Conservation (phyloP, 2,113 vertebrate genomes). For the Thunnus thynnus region DNA sequence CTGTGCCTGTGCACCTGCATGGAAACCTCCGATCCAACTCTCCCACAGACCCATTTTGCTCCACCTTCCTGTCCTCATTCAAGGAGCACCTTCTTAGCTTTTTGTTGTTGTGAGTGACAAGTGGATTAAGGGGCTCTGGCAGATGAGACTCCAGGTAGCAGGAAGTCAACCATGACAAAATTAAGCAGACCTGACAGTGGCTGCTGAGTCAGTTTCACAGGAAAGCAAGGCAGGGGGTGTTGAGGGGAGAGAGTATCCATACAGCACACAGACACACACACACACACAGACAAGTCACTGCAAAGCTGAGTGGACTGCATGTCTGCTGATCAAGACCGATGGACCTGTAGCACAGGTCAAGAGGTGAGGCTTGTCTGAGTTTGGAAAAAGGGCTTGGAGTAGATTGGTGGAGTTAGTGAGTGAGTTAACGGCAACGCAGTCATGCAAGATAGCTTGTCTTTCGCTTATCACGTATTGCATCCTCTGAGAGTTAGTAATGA, state of each 20-base stretch:
- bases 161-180: constrained; percentile 80
- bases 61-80: constrained; percentile 56
- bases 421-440: constrained; percentile 21
- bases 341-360: constrained; percentile 60
- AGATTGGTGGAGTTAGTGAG: constrained; percentile 19
- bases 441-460: constrained; percentile 26
- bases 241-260: constrained; percentile 36
- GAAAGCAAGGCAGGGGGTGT: constrained; percentile 53
- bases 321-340: constrained; percentile 63
- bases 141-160: constrained; percentile 64
- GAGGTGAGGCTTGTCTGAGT: constrained; percentile 32
- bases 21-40: constrained; percentile 21
- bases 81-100: constrained; percentile 65
- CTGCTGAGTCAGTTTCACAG: constrained; percentile 84
- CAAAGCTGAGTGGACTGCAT: constrained; percentile 54
- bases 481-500: constrained; percentile 35
- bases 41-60: constrained; percentile 37
- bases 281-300: constrained; percentile 17
- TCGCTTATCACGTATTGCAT: constrained; percentile 19
- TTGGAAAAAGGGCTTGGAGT: constrained; percentile 23
- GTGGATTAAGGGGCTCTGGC: constrained; percentile 79
- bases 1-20: constrained; percentile 40
- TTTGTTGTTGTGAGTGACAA: constrained; percentile 81
- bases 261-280: constrained; percentile 2
- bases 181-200: constrained; percentile 83